These are phyloP conservation scores for Linhomoeus sp. DNA, from an alignment of 2,888 invertebrate genomes.

Conservation along the genomic window DNA sequence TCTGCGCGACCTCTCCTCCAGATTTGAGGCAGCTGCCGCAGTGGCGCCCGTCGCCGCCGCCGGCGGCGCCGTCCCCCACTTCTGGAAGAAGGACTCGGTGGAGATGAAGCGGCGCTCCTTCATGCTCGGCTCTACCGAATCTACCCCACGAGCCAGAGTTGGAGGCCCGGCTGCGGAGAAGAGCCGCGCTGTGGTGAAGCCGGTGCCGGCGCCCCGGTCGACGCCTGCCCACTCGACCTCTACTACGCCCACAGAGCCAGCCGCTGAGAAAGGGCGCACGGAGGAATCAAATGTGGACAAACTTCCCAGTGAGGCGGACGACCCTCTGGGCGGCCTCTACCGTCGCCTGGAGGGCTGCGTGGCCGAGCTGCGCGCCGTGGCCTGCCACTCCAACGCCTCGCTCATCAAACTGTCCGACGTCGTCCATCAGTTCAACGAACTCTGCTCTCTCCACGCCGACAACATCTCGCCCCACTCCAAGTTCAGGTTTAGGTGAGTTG, in stretches of 20 bases:
- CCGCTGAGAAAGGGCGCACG: no score
- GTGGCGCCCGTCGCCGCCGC: constrained; percentile 12
- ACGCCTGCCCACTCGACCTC: no score
- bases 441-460: constrained; percentile 64
- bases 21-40: constrained; percentile 13
- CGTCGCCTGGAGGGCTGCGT: constrained; percentile 11
- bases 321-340: constrained; percentile 13
- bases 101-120: constrained; percentile 27
- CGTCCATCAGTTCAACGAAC: constrained; percentile 53
- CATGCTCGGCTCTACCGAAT: constrained; percentile 29
- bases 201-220: no score
- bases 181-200: no score
- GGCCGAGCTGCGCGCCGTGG: constrained; percentile 7
- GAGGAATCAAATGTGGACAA: no score
- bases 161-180: no score
- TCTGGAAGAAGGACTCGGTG: background rate
- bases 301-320: no score
- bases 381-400: constrained; percentile 4
- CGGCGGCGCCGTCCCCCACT: background rate
- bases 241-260: no score
- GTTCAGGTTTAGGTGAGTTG: constrained; percentile 49
- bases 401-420: constrained; percentile 52
- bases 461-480: constrained; percentile 62
- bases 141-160: constrained; percentile 38
- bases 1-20: constrained; percentile 15